Conservation (phyloP, 2,113 vertebrate genomes). For the Campylomormyrus tamandua region DNA sequence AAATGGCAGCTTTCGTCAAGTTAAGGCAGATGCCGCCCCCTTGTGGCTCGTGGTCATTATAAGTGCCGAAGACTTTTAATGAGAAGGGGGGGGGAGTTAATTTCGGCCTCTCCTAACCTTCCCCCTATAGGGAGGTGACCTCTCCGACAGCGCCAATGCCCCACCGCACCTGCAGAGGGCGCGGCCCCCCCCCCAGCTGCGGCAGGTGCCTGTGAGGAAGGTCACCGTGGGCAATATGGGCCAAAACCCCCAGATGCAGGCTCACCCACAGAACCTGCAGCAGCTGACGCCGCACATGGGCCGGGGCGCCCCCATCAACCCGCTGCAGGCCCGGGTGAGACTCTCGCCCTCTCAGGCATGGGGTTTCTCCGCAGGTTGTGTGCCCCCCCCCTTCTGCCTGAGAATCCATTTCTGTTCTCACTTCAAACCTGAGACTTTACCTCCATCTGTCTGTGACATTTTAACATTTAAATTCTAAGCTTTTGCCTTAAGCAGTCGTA, state of each 20-base stretch:
- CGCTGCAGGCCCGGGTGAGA: constrained; percentile 62
- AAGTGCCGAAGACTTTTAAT: background rate
- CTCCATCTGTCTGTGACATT: background rate
- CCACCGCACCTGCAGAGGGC: constrained; percentile 33
- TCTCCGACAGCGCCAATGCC: constrained; percentile 54
- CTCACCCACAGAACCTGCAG: constrained; percentile 52
- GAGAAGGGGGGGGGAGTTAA: background rate
- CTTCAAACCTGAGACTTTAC: background rate
- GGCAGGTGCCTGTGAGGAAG: constrained; percentile 73
- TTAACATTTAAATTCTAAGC: background rate
- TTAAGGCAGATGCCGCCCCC: background rate
- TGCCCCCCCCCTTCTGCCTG: background rate
- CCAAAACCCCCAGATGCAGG: constrained; percentile 48
- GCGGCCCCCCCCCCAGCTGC: constrained; percentile 58
- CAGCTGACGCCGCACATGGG: constrained; percentile 59
- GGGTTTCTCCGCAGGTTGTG: background rate
- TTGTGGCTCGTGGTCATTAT: background rate
- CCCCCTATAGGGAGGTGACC: constrained; percentile 70
- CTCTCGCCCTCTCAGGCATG: background rate
- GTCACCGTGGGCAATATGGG: constrained; percentile 73
- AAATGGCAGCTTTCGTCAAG: background rate
- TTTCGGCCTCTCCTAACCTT: background rate
- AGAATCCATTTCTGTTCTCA: background rate
- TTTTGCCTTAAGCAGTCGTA: background rate
- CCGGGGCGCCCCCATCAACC: constrained; percentile 66